Evolutionary conservation across 2,113 vertebrate genomes (phyloP).

Genomic region (Tringa solitaria): DNA sequence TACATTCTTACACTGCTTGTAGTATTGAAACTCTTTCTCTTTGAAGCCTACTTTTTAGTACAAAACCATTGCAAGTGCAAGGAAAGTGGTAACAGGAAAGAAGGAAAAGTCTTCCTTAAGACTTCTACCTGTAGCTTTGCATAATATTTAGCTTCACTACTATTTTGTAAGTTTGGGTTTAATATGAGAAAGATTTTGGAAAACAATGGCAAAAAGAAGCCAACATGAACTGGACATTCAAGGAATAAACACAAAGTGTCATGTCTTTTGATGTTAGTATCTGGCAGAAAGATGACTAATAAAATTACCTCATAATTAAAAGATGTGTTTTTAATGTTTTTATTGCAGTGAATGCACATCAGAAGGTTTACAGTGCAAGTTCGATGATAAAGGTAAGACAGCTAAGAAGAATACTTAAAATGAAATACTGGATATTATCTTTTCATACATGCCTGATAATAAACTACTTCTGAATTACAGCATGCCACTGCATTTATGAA

Average conservation of each 20-base stretch:
- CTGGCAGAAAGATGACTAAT: background rate
- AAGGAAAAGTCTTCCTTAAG: background rate
- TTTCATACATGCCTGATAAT: background rate
- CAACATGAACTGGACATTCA: background rate
- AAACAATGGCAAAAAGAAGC: background rate
- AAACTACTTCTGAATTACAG: constrained; percentile 41
- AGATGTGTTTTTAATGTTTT: background rate
- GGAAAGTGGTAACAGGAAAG: background rate
- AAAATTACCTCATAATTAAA: background rate
- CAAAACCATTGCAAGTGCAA: background rate
- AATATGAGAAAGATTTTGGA: background rate
- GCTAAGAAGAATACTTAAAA: background rate
- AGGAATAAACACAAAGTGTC: background rate
- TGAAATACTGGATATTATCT: background rate
- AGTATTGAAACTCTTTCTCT: background rate
- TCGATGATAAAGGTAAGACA: constrained; percentile 62
- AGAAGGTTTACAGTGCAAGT: constrained; percentile 54
- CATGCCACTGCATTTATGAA: constrained; percentile 74
- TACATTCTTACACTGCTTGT: background rate
- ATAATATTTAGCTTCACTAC: background rate
- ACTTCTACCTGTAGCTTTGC: background rate
- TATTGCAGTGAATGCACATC: constrained; percentile 67
- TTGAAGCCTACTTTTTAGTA: background rate
- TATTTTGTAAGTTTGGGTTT: background rate
- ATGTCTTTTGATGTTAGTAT: background rate